phyloP scores from a whole-genome alignment of 2,113 vertebrate genomes.

The Strix aluco region DNA sequence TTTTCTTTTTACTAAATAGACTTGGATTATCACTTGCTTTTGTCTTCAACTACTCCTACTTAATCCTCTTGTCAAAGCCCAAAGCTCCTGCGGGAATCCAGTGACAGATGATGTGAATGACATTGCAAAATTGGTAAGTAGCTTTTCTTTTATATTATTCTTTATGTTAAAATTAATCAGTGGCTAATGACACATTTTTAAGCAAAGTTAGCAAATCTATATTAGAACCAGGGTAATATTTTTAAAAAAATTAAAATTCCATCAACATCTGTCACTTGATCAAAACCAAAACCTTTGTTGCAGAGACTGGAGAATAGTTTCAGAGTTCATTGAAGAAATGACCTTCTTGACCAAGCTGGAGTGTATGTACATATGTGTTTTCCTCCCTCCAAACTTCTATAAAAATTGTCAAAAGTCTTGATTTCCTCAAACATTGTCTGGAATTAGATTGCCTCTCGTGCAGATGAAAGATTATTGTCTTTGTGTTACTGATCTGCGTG shows the following conservation, averaged over 20 bases:
- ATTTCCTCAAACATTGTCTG: background rate
- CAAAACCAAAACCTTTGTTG: background rate
- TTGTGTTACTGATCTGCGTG: background rate
- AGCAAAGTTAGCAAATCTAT: background rate
- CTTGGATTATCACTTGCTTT: conserved; percentile 87
- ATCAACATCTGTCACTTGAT: background rate
- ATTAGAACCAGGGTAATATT: background rate
- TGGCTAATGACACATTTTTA: background rate
- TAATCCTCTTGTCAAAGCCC: conserved; percentile 76
- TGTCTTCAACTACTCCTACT: conserved; percentile 83
- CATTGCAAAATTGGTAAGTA: conserved; percentile 79
- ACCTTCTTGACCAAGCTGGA: background rate
- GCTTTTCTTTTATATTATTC: background rate
- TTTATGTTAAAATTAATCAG: background rate
- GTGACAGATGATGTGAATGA: conserved; percentile 85
- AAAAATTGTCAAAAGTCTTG: background rate
- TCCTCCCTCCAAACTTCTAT: background rate
- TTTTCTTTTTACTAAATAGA: conserved; percentile 50
- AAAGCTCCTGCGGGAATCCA: conserved; percentile 77
- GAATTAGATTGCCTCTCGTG: background rate
- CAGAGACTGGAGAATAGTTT: background rate
- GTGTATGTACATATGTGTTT: background rate
- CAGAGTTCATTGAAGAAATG: background rate
- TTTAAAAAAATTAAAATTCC: background rate
- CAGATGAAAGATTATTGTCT: background rate